Evolutionary conservation across 2,888 invertebrate genomes (phyloP).

Genomic region (Ophion obscuratus): DNA sequence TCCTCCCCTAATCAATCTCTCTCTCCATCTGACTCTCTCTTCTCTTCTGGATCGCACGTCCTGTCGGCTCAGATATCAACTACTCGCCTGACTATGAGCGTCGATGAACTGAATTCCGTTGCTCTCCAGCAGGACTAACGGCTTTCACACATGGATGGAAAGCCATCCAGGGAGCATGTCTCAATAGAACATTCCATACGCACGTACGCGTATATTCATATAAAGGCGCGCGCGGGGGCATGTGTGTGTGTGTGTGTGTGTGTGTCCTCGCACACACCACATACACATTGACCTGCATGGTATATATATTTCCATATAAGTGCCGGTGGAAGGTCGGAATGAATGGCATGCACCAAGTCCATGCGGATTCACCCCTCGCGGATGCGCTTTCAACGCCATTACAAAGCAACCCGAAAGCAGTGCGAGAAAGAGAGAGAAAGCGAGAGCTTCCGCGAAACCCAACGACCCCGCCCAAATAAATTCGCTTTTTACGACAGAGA

Average conservation of each 20-base stretch:
- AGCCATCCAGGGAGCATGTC: constrained; percentile 36
- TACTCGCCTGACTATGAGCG: constrained; percentile 7
- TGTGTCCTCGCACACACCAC: neutral
- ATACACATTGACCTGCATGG: neutral
- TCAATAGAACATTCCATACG: constrained; percentile 49
- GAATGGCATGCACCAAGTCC: constrained; percentile 45
- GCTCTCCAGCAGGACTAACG: constrained; percentile 5
- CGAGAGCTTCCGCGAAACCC: constrained; percentile 57
- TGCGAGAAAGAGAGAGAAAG: constrained; percentile 45
- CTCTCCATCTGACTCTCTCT: constrained; percentile 51
- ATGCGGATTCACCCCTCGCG: constrained; percentile 49
- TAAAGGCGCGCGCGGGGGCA: neutral
- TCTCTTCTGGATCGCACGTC: constrained; percentile 47
- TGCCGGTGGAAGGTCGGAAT: constrained; percentile 23
- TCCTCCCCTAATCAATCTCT: constrained; percentile 35
- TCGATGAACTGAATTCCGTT: constrained; percentile 32
- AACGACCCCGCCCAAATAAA: constrained; percentile 79
- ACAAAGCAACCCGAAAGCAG: constrained; percentile 30
- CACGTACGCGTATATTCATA: neutral
- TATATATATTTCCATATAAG: constrained; percentile 8
- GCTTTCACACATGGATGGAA: constrained; percentile 34
- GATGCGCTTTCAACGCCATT: constrained; percentile 54
- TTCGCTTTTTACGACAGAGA: constrained; percentile 84
- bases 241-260: neutral
- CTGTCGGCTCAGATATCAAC: constrained; percentile 64